Base-by-base conservation (phyloP, 2,888 invertebrate species). In the Oxyscelio sp. region DNA sequence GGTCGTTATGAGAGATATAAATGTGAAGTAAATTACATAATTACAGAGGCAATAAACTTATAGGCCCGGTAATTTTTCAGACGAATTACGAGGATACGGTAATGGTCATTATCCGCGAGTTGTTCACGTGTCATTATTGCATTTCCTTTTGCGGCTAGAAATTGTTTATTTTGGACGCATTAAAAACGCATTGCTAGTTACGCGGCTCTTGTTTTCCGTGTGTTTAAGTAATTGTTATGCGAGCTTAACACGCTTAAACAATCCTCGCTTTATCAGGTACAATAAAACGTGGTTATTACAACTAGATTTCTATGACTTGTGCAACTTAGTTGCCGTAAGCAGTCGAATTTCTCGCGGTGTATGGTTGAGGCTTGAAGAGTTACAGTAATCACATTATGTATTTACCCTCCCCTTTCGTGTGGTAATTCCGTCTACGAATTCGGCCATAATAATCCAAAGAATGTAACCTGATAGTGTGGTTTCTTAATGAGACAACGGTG, bases 301-400 rank as follows among this genome's bases (percentile, higher is more conserved):
- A 73, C 73, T 73, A 80, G 80, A 73, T 80, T 80, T 73, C 65
- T 65, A 50, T 58, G 66, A 71, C 73, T 73, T 58, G 48, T 48
- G 34, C 58, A 79, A 71, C 48, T 79, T 22, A 45, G 79, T 79
- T 66, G 58, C 65, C 56, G 50, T 52, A 52, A 80, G 52, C 50
- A 66, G 73, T 73, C 45, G 73, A 73, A 80, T 73, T 45, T 65
- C 50, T 58, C 38, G 34, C 43, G 50, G 22, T 22, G 80, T 56
- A 59, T 66, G 59, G 65, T 65, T 80, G 50, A 70, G 68, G 54
- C 78, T 61, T 34, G 66, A 73, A 80, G 34, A 80, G 80, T 65
- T 65, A 68, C 61, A 68, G 66, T 74, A 80, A 74, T 80, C 66
- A 74, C 73, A 43, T 80, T 68, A 80, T 38, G 74, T 38, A 54